A percentile compares a stretch with the other conserved stretches of the same genome.
Conservation (phyloP, 2,113 vertebrate genomes). For the Entomyzon cyanotis region DNA sequence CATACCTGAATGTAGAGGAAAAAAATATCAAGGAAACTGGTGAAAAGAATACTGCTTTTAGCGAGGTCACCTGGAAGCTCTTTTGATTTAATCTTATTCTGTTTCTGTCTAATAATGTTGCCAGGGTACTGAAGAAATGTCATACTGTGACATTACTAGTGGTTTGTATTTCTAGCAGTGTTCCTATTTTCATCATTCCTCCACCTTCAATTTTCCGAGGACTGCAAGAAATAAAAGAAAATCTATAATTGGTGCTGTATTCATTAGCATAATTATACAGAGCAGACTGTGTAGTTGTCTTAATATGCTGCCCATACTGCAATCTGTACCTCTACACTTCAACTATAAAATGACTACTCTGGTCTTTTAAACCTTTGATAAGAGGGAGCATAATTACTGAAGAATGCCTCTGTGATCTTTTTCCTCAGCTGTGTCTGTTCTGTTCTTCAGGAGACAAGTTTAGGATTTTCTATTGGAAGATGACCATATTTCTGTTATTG, state of each 20-base stretch:
- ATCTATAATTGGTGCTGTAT: background rate
- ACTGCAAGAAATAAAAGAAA: background rate
- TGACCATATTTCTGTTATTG: background rate
- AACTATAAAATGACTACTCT: background rate
- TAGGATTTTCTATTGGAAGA: background rate
- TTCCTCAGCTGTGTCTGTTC: background rate
- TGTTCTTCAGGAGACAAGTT: background rate
- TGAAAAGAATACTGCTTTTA: background rate
- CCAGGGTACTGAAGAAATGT: background rate
- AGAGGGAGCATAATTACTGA: background rate
- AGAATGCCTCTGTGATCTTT: background rate
- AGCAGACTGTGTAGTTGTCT: background rate
- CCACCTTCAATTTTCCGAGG: background rate
- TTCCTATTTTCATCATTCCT: background rate
- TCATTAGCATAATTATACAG: conserved; percentile 2
- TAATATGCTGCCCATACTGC: background rate
- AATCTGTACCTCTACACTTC: background rate
- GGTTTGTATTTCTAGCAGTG: background rate
- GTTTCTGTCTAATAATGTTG: background rate
- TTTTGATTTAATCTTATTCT: background rate
- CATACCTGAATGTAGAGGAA: background rate
- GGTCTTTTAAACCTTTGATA: background rate
- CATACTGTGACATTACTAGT: background rate
- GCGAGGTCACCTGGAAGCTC: background rate
- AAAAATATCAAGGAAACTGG: background rate